A percentile compares a stretch with the other conserved stretches of the same genome.
Conservation (phyloP, 2,113 vertebrate genomes). For the Arenaria interpres region DNA sequence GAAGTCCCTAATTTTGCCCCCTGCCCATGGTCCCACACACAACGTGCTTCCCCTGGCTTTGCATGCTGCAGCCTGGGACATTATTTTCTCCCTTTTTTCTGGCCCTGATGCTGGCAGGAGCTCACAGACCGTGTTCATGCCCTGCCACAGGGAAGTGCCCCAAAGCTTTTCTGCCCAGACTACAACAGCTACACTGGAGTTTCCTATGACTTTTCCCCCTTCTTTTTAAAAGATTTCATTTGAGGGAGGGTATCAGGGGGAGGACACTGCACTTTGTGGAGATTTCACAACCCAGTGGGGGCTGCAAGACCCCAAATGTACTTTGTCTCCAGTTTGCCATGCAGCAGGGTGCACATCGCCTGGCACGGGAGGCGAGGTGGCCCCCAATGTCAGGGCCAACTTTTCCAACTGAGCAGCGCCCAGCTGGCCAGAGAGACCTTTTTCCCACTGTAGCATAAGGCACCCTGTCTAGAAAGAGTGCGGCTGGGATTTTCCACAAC, state of each 20-base stretch:
- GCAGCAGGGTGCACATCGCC: not conserved
- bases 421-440: slow-evolving; percentile 64
- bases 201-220: fast-evolving
- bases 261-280: not conserved
- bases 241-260: not conserved
- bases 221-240: not conserved
- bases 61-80: not conserved
- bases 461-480: slow-evolving; percentile 44
- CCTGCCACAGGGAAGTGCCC: not conserved
- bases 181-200: not conserved
- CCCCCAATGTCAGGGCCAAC: not conserved
- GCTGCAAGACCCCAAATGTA: not conserved
- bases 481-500: slow-evolving; percentile 56
- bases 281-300: not conserved
- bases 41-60: fast-evolving
- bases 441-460: slow-evolving; percentile 62
- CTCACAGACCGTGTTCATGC: not conserved
- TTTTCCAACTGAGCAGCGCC: slow-evolving; percentile 47
- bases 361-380: not conserved
- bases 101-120: not conserved
- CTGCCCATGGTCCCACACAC: fast-evolving
- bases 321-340: not conserved
- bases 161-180: not conserved
- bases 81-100: not conserved
- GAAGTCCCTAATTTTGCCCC: not conserved